Base-by-base conservation (phyloP, 2,113 vertebrate genomes). In the Nettapus auritus region DNA sequence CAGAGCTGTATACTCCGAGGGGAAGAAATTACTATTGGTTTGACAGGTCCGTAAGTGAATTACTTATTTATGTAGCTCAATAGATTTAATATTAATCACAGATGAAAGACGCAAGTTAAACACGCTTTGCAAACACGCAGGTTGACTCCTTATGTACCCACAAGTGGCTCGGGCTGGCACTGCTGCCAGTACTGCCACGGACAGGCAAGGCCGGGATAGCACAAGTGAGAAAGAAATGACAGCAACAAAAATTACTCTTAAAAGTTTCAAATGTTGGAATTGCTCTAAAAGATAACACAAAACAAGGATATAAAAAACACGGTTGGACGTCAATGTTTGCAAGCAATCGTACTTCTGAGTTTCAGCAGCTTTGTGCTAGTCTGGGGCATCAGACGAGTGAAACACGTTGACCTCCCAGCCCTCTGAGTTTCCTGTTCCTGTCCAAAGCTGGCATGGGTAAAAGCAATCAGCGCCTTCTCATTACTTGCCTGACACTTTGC, bases 371-470 rank as follows among this genome's bases (percentile, higher is more conserved):
- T 88, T 80, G 77, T 76, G 50, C 78, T 87, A 1, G 0, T 40
- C 70, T 33, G 78, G 64, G 46, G 87, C 77, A 88, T 73, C 81
- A 71, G 70, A 94, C 76, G 90, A 96, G 73, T 0, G 1, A 93
- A 96, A 85, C 94, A 89, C 78, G 74, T 91, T 95, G 96, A 96
- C 94, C 86, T 93, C 88, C 88, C 95, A 81, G 85, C 93, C 90
- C 95, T 77, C 40, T 66, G 73, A 95, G 92, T 79, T 82, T 81
- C 92, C 82, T 86, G 71, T 92, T 96, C 77, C 84, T 92, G 83
- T 93, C 36, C 64, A 40, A 36, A 86, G 78, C 29, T 92, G 67
- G 66, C 89, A 95, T 77, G 86, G 82, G 91, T 89, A 75, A 90
- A 94, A 95, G 93, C 93, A 93, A 97, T 94, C 94, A 95, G 63